Base-by-base conservation (phyloP, 2,888 invertebrate genomes). In the Lycocerus yunnanus region DNA sequence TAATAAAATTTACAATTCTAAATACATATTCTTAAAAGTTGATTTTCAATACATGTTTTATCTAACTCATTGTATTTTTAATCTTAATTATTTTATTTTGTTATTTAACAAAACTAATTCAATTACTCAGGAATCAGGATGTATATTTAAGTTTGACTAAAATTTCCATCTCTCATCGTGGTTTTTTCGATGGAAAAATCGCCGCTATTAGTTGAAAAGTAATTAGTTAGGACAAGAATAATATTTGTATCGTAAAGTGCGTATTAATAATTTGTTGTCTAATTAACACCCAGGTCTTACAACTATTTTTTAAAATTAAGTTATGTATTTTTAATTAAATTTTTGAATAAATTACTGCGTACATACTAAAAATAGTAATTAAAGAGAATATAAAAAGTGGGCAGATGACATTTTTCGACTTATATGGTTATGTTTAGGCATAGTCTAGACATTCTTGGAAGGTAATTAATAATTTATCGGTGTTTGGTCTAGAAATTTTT, bases 391-490 rank as follows among this genome's bases (percentile, higher is more conserved):
- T 43, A 43, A 58, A 71, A 71, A 21, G 59, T 15, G 60, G 66
- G 58, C 59, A 71, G 65, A 59, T 66, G 65, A 71, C 65, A 66
- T 71, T 18, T 71, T 18, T 15, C 58, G 15, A 21, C 14, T 16
- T 15, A 14, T 21, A 72, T 67, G 15, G 24, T 27, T 16, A 43
- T 67, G 16, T 72, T 67, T 60, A 27, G 58, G 16, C 43, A 67
- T 58, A 15, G 27, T 60, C 60, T 21, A 58, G 18, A 21, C 21
- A 15, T 71, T 71, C 58, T 66, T 66, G 6, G 58, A 21, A 66
- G 58, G 72, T 63, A 72, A 72, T 72, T 72, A 72, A 72, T 72
- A 68, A 73, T 66, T 69, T 73, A 69, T 73, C 66, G 65, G 61
- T 15, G 61, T 27, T 68, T 59, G 67, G 24, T 69, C 63, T 65